phyloP scores from a whole-genome alignment of 2,797 vertebrate species.

The Ctenopoma kingsleyae region DNA sequence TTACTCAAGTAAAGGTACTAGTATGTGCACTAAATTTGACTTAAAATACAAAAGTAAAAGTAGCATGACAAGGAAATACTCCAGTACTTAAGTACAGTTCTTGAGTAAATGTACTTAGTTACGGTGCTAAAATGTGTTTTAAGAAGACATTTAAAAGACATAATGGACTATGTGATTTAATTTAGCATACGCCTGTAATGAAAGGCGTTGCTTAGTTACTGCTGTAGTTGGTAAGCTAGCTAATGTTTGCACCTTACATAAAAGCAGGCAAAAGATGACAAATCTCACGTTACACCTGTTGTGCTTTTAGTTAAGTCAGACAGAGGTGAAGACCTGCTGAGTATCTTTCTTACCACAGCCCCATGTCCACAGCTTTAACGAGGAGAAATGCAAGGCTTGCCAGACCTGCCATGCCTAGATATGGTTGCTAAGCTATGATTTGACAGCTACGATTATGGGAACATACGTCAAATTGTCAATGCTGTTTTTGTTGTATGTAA shows the following conservation, averaged over 20 bases:
- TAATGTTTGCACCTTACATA: neutral
- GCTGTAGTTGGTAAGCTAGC: neutral
- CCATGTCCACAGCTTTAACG: neutral
- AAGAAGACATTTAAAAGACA: too few species aligned
- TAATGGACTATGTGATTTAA: too few species aligned
- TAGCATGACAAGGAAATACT: too few species aligned
- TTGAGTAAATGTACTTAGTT: too few species aligned
- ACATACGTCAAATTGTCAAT: neutral
- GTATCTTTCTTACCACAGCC: neutral
- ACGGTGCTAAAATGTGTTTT: too few species aligned
- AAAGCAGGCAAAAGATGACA: neutral
- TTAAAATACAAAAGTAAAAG: too few species aligned
- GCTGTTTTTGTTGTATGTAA: neutral
- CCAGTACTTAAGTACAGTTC: too few species aligned
- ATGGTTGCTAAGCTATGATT: neutral
- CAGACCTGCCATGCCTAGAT: constrained; percentile 1
- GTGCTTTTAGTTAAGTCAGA: too few species aligned
- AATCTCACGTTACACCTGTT: too few species aligned
- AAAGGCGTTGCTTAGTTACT: neutral
- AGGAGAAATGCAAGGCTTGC: constrained; percentile 1
- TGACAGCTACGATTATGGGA: neutral
- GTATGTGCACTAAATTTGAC: too few species aligned
- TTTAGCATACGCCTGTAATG: neutral
- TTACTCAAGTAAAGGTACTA: too few species aligned
- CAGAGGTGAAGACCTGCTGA: too few species aligned